These are phyloP conservation scores for Bos indicus DNA, from an alignment of 2,113 vertebrate genomes.

Conservation along the genomic window DNA sequence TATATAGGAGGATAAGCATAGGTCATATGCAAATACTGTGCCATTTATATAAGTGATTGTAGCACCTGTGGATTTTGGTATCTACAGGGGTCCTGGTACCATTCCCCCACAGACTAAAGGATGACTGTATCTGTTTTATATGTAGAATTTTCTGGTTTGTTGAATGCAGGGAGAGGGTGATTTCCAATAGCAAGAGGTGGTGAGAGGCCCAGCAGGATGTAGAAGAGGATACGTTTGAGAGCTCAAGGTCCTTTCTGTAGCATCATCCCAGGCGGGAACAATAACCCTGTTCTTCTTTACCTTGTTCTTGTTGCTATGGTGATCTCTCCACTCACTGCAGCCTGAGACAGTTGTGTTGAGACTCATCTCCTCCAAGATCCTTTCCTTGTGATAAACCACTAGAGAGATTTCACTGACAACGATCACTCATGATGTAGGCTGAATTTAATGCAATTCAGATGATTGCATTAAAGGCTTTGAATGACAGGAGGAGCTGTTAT, in stretches of 20 bases:
- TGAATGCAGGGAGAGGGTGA: background rate
- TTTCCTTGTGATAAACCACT: background rate
- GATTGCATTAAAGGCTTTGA: background rate
- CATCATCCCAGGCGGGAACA: background rate
- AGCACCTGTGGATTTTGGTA: background rate
- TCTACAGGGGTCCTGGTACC: background rate
- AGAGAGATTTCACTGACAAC: background rate
- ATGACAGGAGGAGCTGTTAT: background rate
- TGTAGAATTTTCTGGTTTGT: background rate
- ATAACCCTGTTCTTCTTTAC: background rate
- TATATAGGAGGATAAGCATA: background rate
- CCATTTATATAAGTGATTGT: background rate
- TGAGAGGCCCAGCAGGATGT: background rate
- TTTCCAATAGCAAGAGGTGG: background rate
- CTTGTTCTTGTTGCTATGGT: constrained; percentile 36
- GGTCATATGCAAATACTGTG: background rate
- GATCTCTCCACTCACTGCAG: background rate
- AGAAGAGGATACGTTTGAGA: background rate
- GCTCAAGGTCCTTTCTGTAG: background rate
- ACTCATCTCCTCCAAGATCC: background rate
- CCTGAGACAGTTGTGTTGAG: background rate
- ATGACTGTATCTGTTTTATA: constrained; percentile 42
- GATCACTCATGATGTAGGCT: background rate
- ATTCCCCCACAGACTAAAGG: background rate
- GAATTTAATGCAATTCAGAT: background rate